A percentile compares a stretch with the other conserved stretches of the same genome.
phyloP scores from a whole-genome alignment of 2,797 vertebrate genomes.

The Pangasius djambal region DNA sequence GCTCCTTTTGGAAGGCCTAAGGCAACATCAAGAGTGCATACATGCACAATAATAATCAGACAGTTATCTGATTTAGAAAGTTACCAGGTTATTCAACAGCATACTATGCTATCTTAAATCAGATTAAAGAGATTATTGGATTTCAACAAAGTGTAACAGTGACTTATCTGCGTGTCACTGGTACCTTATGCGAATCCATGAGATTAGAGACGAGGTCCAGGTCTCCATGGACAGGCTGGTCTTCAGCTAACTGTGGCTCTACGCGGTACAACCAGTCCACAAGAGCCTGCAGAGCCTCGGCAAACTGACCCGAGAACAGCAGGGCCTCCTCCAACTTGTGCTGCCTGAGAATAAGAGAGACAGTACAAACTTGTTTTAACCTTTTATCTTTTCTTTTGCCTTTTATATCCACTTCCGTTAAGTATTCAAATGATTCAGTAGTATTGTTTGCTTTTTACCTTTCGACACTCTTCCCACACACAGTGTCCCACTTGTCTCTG shows the following conservation, averaged over 20 bases:
- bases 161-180: not conserved
- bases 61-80: not conserved
- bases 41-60: not conserved
- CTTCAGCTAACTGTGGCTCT: slow-evolving; percentile 94
- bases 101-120: not conserved
- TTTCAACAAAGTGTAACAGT: not conserved
- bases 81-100: not conserved
- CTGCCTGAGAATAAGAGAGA: slow-evolving; percentile 77
- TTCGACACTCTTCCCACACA: slow-evolving; percentile 97
- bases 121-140: not conserved
- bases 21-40: not conserved
- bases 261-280: slow-evolving; percentile 98
- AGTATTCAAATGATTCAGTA: not conserved
- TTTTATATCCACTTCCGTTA: not conserved
- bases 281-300: slow-evolving; percentile 93
- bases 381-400: not conserved
- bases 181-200: slow-evolving; percentile 97
- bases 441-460: slow-evolving; percentile 73
- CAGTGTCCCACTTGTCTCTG: slow-evolving; percentile 98
- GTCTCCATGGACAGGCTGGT: slow-evolving; percentile 95
- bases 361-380: not conserved
- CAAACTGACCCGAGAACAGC: slow-evolving; percentile 97
- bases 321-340: slow-evolving; percentile 98
- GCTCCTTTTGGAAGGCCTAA: slow-evolving; percentile 95
- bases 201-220: slow-evolving; percentile 97